Evolutionary conservation across 2,888 invertebrate species (phyloP).

Genomic region (Andricus curvator): DNA sequence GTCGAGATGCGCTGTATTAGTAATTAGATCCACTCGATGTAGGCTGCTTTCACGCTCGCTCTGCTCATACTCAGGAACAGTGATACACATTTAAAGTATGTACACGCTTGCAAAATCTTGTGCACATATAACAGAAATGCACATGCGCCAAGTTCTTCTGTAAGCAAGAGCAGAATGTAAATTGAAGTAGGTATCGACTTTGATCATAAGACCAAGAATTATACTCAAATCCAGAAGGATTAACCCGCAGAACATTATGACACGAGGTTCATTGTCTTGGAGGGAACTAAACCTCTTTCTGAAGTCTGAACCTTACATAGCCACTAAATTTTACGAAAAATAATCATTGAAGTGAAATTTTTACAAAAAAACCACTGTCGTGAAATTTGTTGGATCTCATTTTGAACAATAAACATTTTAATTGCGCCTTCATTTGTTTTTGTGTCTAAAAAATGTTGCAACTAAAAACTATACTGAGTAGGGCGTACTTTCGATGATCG

Average conservation of each 20-base stretch:
- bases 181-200: not conserved
- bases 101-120: not conserved
- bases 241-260: not conserved
- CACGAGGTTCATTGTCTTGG: not conserved
- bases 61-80: not conserved
- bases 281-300: too few relatives aligned
- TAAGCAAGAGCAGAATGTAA: not conserved
- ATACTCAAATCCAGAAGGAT: not conserved
- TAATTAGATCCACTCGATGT: slow-evolving; percentile 25
- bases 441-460: too few relatives aligned
- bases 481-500: too few relatives aligned
- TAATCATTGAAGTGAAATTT: too few relatives aligned
- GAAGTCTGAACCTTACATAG: too few relatives aligned
- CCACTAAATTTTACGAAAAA: too few relatives aligned
- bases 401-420: too few relatives aligned
- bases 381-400: too few relatives aligned
- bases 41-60: slow-evolving; percentile 4
- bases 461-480: too few relatives aligned
- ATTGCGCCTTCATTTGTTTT: too few relatives aligned
- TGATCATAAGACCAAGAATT: not conserved
- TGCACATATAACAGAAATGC: not conserved
- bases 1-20: slow-evolving; percentile 29
- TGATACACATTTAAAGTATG: slow-evolving; percentile 28
- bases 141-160: not conserved
- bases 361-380: too few relatives aligned